These are phyloP conservation scores for Kryptopterus vitreolus DNA, from an alignment of 2,797 vertebrate genomes.

Conservation along the genomic window DNA sequence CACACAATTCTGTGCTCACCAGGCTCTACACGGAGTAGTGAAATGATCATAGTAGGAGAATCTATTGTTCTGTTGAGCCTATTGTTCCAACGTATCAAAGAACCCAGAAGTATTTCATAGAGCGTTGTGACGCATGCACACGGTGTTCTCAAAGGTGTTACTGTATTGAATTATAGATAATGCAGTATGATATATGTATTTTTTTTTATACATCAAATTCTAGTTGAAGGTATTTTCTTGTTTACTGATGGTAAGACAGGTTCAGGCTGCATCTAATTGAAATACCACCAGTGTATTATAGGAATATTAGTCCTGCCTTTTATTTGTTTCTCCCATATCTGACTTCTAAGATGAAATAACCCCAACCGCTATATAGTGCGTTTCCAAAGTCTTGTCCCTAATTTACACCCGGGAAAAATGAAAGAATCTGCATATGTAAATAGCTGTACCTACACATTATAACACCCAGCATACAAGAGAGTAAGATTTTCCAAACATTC, in stretches of 20 bases:
- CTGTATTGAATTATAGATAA: no score
- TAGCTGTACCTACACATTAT: no score
- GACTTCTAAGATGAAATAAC: neutral
- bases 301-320: neutral
- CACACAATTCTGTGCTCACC: neutral
- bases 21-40: neutral
- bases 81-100: neutral
- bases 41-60: neutral
- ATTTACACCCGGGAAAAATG: no score
- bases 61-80: no score
- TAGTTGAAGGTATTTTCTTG: neutral
- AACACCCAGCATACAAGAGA: no score
- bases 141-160: neutral
- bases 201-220: neutral
- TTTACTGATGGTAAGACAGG: neutral
- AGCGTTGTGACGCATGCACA: neutral
- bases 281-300: neutral
- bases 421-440: no score
- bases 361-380: no score
- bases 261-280: neutral
- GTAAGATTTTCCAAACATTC: no score
- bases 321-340: neutral
- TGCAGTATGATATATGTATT: no score
- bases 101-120: neutral
- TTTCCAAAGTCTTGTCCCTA: no score